A percentile compares a stretch with the other conserved stretches of the same genome.
Conservation (phyloP, 2,888 invertebrate species). For the Anoplius nigerrimus region DNA sequence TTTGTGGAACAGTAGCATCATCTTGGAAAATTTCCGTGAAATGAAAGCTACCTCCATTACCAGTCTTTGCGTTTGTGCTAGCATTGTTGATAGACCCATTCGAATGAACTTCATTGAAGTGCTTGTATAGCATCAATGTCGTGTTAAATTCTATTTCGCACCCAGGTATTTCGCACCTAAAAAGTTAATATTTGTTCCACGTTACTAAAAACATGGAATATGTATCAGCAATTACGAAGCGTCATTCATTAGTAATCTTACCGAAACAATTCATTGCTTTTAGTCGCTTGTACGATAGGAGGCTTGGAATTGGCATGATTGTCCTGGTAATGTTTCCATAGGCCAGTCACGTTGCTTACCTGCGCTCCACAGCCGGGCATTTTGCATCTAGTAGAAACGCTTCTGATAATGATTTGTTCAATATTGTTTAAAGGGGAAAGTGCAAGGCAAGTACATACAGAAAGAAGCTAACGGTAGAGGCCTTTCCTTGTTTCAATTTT, state of each 20-base stretch:
- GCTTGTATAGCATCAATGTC: constrained; percentile 66
- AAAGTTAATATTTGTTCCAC: constrained; percentile 29
- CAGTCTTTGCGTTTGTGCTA: constrained; percentile 71
- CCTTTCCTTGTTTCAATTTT: constrained; percentile 68
- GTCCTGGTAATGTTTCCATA: constrained; percentile 73
- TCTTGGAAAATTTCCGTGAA: constrained; percentile 66
- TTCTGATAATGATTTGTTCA: neutral
- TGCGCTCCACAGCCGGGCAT: constrained; percentile 72
- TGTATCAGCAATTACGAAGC: constrained; percentile 5
- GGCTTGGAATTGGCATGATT: constrained; percentile 71
- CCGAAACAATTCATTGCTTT: constrained; percentile 67
- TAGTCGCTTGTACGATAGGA: constrained; percentile 59
- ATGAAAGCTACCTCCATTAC: constrained; percentile 67
- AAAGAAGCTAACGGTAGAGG: constrained; percentile 71
- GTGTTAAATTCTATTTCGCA: constrained; percentile 68
- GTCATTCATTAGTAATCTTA: constrained; percentile 36
- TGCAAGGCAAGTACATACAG: constrained; percentile 58
- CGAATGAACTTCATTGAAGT: constrained; percentile 67
- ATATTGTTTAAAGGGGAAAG: neutral
- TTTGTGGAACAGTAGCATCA: constrained; percentile 65
- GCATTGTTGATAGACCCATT: constrained; percentile 59
- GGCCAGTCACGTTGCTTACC: constrained; percentile 67
- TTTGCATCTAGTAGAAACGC: constrained; percentile 63
- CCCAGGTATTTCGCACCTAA: constrained; percentile 67
- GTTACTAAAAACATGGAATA: neutral